Evolutionary conservation across 1,140 invertebrate genomes (phyloP).

Genomic region (Drosophila trapezifrons): DNA sequence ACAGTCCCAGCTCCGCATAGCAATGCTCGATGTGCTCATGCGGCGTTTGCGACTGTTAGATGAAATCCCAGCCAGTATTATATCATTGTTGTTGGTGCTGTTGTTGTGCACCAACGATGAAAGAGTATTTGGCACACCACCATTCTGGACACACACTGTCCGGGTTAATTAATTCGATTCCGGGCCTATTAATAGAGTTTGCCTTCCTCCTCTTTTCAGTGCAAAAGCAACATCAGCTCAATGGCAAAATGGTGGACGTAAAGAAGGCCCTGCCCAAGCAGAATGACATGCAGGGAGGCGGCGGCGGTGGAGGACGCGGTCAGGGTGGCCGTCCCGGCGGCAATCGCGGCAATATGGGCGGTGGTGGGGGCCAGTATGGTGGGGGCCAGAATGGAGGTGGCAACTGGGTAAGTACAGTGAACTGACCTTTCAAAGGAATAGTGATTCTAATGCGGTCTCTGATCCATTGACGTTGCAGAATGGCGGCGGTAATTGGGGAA

Average conservation of each 20-base stretch:
- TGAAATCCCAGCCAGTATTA: slow-evolving; percentile 66
- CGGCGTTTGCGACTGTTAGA: slow-evolving; percentile 82
- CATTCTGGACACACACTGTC: background rate
- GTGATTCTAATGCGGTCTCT: background rate
- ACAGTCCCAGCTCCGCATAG: slow-evolving; percentile 82
- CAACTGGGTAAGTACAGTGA: slow-evolving; percentile 86
- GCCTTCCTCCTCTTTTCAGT: slow-evolving; percentile 84
- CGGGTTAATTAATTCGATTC: background rate
- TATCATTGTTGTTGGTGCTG: slow-evolving; percentile 66
- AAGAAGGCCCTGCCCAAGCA: slow-evolving; percentile 91
- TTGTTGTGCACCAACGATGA: slow-evolving; percentile 61
- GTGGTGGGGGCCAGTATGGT: slow-evolving; percentile 77
- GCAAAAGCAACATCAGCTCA: slow-evolving; percentile 90
- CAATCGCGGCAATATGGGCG: slow-evolving; percentile 68
- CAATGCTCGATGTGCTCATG: slow-evolving; percentile 69
- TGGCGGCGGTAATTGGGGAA: slow-evolving; percentile 89
- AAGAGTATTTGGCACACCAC: slow-evolving; percentile 70
- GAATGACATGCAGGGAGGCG: slow-evolving; percentile 86
- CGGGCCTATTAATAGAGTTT: slow-evolving; percentile 19
- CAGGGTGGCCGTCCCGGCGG: slow-evolving; percentile 65
- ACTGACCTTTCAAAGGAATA: slow-evolving; percentile 53
- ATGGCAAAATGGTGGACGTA: slow-evolving; percentile 91
- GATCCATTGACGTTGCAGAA: slow-evolving; percentile 25
- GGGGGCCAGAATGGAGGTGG: slow-evolving; percentile 84
- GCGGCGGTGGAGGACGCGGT: slow-evolving; percentile 64